Conservation (phyloP, 1,140 invertebrate species). For the Archivesica marissinica region DNA sequence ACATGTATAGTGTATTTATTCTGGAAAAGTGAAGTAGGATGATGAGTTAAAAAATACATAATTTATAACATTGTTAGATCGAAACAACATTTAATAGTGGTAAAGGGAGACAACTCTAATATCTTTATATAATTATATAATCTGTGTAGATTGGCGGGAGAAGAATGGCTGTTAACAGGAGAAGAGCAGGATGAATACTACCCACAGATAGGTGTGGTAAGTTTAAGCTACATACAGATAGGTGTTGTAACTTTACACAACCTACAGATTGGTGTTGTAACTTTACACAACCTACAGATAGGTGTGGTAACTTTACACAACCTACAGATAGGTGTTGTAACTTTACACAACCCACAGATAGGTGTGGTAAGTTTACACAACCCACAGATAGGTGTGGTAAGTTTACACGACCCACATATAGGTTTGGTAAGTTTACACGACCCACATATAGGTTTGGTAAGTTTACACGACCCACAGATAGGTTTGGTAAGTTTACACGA, state of each 20-base stretch:
- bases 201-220: slow-evolving; percentile 84
- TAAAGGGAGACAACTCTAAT: background rate
- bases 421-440: slow-evolving; percentile 80
- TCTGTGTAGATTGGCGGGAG: slow-evolving; percentile 81
- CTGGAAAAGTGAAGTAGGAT: too few relatives aligned
- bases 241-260: too few relatives aligned
- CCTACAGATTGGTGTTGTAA: too few relatives aligned
- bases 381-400: too few relatives aligned
- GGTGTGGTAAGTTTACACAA: slow-evolving; percentile 81
- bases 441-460: too few relatives aligned
- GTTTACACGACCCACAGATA: slow-evolving; percentile 84
- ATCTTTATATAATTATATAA: background rate
- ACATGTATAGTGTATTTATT: too few relatives aligned
- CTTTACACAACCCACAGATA: slow-evolving; percentile 84
- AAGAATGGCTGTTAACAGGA: slow-evolving; percentile 84
- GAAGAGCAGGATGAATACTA: slow-evolving; percentile 83
- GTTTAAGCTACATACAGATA: slow-evolving; percentile 22
- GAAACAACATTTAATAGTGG: background rate
- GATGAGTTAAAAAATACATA: too few relatives aligned
- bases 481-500: slow-evolving; percentile 80
- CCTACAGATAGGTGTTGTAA: too few relatives aligned
- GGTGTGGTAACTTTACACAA: slow-evolving; percentile 80
- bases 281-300: slow-evolving; percentile 84
- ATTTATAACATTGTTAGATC: too few relatives aligned
- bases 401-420: slow-evolving; percentile 84